Evolutionary conservation across 53 echinoderm and acorn worm genomes (phyloP).

Genomic region (Pentamera pediparva): DNA sequence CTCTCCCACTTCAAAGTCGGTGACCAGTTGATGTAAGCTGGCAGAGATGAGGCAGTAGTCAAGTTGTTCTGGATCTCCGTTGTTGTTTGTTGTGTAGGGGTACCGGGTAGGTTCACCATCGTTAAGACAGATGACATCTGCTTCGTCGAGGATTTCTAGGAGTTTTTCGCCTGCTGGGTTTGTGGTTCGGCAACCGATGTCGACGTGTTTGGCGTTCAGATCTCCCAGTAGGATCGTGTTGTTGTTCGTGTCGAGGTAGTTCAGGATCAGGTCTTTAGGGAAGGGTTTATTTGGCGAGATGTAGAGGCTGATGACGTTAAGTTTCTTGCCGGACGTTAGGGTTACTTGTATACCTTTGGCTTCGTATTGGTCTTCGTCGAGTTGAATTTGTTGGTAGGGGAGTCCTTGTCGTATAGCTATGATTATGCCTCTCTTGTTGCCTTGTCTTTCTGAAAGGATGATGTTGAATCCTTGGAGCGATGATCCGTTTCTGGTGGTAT

Average conservation of each 20-base stretch:
- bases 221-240: not conserved
- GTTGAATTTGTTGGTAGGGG: not conserved
- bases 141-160: not conserved
- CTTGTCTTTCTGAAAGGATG: not conserved
- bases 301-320: not conserved
- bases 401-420: not conserved
- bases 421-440: not conserved
- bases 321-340: not conserved
- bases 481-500: not conserved
- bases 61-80: too few relatives aligned
- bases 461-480: not conserved
- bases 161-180: not conserved
- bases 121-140: not conserved
- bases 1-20: too few relatives aligned
- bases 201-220: not conserved
- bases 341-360: not conserved
- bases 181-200: not conserved
- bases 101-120: not conserved
- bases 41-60: too few relatives aligned
- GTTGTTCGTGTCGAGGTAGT: not conserved
- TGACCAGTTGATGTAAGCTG: too few relatives aligned
- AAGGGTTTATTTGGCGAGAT: not conserved
- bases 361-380: too few relatives aligned
- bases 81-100: too few relatives aligned
- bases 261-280: not conserved